Conservation (phyloP, 2,797 vertebrate species). For the Neosilurus hyrtlii region DNA sequence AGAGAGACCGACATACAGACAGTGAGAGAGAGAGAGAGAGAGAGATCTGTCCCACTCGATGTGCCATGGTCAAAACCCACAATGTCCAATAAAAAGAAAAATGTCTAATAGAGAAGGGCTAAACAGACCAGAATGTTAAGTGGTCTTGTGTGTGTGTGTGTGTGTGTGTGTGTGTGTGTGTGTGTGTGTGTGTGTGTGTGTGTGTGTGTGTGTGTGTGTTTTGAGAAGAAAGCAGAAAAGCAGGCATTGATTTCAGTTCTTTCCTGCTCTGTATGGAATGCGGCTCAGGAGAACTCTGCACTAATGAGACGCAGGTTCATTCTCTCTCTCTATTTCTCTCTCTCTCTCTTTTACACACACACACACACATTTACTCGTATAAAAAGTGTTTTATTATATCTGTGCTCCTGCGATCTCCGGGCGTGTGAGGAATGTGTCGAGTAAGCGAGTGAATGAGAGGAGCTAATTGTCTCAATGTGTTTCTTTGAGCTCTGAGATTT, state of each 20-base stretch:
- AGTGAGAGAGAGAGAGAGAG: too few relatives aligned
- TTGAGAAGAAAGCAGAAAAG: not conserved
- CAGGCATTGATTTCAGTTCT: constrained; percentile 50
- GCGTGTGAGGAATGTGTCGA: constrained; percentile 66
- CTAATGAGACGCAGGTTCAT: constrained; percentile 51
- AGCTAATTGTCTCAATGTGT: constrained; percentile 75
- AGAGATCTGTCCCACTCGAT: not conserved
- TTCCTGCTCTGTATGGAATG: constrained; percentile 40
- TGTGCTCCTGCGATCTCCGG: constrained; percentile 31
- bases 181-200: not conserved
- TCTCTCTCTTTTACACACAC: constrained; percentile 60
- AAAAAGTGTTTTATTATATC: constrained; percentile 22
- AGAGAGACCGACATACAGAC: too few relatives aligned
- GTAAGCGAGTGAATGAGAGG: constrained; percentile 69
- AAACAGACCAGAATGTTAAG: not conserved
- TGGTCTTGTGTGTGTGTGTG: constrained; percentile 4
- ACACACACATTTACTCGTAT: not conserved
- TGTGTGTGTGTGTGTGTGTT: not conserved
- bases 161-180: constrained; percentile 6
- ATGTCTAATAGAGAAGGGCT: not conserved
- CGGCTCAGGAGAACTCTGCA: constrained; percentile 29
- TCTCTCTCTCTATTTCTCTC: constrained; percentile 46
- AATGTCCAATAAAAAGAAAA: not conserved
- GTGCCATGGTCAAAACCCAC: not conserved
- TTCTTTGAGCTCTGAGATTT: constrained; percentile 11